Conservation (phyloP, 2,797 vertebrate genomes). For the Betta splendens region DNA sequence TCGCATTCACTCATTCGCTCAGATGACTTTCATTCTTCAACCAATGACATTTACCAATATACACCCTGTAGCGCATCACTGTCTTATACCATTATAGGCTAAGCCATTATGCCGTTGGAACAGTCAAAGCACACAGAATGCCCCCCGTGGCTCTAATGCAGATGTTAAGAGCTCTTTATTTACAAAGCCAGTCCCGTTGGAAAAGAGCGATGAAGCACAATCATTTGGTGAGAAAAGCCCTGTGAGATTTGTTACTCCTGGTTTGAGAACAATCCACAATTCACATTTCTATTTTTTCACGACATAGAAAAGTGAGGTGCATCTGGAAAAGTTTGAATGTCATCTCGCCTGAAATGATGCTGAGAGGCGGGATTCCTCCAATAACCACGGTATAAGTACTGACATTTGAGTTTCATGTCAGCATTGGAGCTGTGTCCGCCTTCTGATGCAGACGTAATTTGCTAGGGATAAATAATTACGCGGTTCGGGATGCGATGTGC, state of each 20-base stretch:
- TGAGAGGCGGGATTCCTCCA: slow-evolving; percentile 5
- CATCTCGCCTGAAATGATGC: slow-evolving; percentile 28
- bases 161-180: slow-evolving; percentile 41
- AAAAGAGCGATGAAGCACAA: slow-evolving; percentile 25
- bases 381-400: slow-evolving; percentile 38
- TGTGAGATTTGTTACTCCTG: neutral
- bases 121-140: slow-evolving; percentile 38
- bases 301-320: neutral
- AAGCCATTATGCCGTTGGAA: slow-evolving; percentile 51
- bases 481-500: slow-evolving; percentile 41
- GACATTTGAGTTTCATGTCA: slow-evolving; percentile 55
- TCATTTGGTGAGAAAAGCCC: neutral
- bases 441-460: slow-evolving; percentile 62
- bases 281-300: neutral
- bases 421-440: slow-evolving; percentile 25
- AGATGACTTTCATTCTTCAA: slow-evolving; percentile 69
- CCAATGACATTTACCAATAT: slow-evolving; percentile 70
- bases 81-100: slow-evolving; percentile 37
- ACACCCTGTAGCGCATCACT: slow-evolving; percentile 52
- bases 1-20: slow-evolving; percentile 65
- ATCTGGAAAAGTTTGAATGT: slow-evolving; percentile 7
- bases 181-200: neutral
- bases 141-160: slow-evolving; percentile 27
- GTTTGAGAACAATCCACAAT: neutral
- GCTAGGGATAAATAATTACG: slow-evolving; percentile 69